Evolutionary conservation across 2,113 vertebrate genomes (phyloP).

Genomic region (Paedocypris sp.): DNA sequence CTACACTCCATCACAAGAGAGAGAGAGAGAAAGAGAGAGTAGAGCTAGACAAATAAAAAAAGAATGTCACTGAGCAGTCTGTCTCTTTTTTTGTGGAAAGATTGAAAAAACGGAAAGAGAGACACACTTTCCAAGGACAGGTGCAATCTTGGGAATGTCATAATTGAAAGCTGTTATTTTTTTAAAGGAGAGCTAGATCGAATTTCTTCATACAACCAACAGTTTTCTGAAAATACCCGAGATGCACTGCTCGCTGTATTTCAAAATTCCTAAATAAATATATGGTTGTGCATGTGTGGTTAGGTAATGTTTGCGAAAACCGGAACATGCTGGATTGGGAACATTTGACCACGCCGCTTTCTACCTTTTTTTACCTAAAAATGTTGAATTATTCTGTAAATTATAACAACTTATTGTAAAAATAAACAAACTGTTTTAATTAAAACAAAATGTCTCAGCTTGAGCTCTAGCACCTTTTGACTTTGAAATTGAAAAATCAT

Average conservation of each 20-base stretch:
- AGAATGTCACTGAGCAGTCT: constrained; percentile 6
- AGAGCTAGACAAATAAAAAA: background rate
- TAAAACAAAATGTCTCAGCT: too few species aligned
- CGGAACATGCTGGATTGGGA: too few species aligned
- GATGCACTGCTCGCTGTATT: constrained; percentile 6
- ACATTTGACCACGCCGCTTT: too few species aligned
- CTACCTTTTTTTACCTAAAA: too few species aligned
- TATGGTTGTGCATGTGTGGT: background rate
- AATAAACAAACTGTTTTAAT: too few species aligned
- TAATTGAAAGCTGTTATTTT: constrained; percentile 15
- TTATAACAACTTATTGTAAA: too few species aligned
- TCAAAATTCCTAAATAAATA: constrained; percentile 14
- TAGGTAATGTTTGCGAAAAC: background rate
- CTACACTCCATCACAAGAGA: background rate
- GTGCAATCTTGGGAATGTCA: constrained; percentile 20
- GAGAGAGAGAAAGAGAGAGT: background rate
- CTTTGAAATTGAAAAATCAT: too few species aligned
- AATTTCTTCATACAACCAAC: background rate
- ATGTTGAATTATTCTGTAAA: too few species aligned
- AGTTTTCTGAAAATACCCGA: constrained; percentile 12
- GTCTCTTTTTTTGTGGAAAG: constrained; percentile 12
- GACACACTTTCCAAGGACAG: constrained; percentile 2
- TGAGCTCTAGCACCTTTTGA: too few species aligned
- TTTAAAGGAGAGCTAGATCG: constrained; percentile 1
- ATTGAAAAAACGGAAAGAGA: background rate